Evolutionary conservation across 2,797 vertebrate species (phyloP), one percentile per base, ranked within the genome.

Genomic region (Parotocinclus haroldoi): DNA sequence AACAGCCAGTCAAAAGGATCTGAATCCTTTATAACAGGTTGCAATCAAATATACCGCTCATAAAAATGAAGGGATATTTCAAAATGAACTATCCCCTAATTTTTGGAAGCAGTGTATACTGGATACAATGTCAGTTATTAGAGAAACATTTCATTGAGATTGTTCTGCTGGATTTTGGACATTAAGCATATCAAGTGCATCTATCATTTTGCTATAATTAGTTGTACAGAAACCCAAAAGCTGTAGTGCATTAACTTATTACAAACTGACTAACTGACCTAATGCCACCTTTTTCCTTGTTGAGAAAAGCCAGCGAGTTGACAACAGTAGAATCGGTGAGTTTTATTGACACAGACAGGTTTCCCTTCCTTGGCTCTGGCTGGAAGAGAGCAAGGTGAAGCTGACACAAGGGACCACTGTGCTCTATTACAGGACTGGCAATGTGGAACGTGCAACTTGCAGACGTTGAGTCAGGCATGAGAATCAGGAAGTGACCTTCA

Each of bases 401-500:
- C 19, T 71, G 63, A 81, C 93, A 96, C 58, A 79, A 81, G 16
- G 78, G 82, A 44, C 79, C 72, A 51, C 90, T 92, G 73, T 75
- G 77, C 48, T 79, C 80, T 66, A 93, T 71, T 57, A 91, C 73
- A 0, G 93, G 93, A 75, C 94, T 95, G 66, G 84, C 90, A 65
- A 94, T 76, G 56, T 81, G 85, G 80, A 92, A 91, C 38, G 85
- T 79, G 58, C 93, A 95, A 75, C 65, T 88, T 6, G 82, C 86
- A 77, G 86, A 72, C 37, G 54, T 77, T 36, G 75, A 56, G 39
- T 75, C 76, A 17, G 82, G 58, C 54, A 78, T 92, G 36, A 95
- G 77, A 50, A 93, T 80, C 60, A 95, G 89, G 78, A 93, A 89
- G 72, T 92, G 82, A 60, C 92, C 93, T 95, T 72, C 3, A 58